A percentile compares a stretch with the other conserved stretches of the same genome.
These are phyloP conservation scores for Bubo blakistoni DNA, from an alignment of 2,113 vertebrate genomes.

Conservation along the genomic window DNA sequence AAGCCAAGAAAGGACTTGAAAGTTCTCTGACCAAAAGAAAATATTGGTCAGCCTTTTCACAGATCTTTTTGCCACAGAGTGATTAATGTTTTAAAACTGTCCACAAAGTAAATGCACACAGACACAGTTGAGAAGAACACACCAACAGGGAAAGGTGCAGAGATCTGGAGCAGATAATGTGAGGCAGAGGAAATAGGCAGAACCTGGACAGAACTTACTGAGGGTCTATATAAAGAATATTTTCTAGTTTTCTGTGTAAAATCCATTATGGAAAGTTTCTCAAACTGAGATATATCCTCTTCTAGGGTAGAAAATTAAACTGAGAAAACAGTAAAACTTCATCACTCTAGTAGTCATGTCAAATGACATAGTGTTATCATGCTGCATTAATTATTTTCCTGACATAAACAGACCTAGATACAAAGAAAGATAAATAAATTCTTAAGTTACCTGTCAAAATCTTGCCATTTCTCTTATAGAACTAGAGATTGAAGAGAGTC, in stretches of 20 bases:
- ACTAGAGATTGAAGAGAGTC: neutral
- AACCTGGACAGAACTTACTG: neutral
- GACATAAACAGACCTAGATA: neutral
- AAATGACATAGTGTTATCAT: neutral
- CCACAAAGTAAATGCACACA: neutral
- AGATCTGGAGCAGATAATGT: neutral
- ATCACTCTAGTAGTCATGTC: neutral
- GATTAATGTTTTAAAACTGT: neutral
- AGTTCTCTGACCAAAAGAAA: neutral
- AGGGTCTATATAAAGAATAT: neutral
- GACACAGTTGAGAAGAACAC: neutral
- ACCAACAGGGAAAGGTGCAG: neutral
- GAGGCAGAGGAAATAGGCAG: neutral
- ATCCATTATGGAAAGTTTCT: neutral
- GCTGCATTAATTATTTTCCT: neutral
- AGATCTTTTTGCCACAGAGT: neutral
- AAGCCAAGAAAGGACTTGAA: neutral
- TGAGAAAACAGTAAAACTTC: neutral
- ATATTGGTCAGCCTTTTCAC: neutral
- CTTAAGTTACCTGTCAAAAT: neutral
- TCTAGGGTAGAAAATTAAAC: neutral
- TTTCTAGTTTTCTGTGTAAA: neutral
- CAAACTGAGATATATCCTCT: neutral
- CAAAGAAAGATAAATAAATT: neutral
- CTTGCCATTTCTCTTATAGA: neutral